phyloP scores from a whole-genome alignment of 2,888 invertebrate species.

The Drosophila vallismaia region DNA sequence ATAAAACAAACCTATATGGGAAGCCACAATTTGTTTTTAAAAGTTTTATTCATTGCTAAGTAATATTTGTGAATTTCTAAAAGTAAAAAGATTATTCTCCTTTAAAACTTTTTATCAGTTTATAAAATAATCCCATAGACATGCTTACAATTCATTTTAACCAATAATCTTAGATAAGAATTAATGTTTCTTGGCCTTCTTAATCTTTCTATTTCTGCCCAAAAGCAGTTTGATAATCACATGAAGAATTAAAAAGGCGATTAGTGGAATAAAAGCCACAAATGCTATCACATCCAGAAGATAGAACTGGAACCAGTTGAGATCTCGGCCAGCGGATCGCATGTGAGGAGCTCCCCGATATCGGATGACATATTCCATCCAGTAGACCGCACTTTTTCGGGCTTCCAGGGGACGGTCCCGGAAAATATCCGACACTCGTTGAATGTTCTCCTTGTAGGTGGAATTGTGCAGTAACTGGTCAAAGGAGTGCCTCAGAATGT shows the following conservation, averaged over 20 bases:
- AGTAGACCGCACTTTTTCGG: conserved; percentile 83
- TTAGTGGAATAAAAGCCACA: conserved; percentile 16
- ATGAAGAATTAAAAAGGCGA: not conserved
- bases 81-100: not conserved
- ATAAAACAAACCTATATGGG: no score
- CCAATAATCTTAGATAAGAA: no score
- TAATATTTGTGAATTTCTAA: not conserved
- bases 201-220: conserved; percentile 24
- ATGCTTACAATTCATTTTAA: not conserved
- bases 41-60: not conserved
- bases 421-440: conserved; percentile 81
- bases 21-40: no score
- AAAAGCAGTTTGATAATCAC: conserved; percentile 31
- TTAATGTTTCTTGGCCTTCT: conserved; percentile 54
- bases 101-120: no score
- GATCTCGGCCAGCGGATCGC: conserved; percentile 80
- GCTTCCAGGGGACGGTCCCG: conserved; percentile 82
- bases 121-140: not conserved
- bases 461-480: conserved; percentile 82
- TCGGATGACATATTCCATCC: conserved; percentile 84
- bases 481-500: conserved; percentile 72
- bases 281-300: conserved; percentile 82
- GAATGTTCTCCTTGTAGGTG: conserved; percentile 80
- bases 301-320: conserved; percentile 83
- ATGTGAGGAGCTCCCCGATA: conserved; percentile 83